Conservation (phyloP, 2,888 invertebrate species). For the Lumbricus terrestris region DNA sequence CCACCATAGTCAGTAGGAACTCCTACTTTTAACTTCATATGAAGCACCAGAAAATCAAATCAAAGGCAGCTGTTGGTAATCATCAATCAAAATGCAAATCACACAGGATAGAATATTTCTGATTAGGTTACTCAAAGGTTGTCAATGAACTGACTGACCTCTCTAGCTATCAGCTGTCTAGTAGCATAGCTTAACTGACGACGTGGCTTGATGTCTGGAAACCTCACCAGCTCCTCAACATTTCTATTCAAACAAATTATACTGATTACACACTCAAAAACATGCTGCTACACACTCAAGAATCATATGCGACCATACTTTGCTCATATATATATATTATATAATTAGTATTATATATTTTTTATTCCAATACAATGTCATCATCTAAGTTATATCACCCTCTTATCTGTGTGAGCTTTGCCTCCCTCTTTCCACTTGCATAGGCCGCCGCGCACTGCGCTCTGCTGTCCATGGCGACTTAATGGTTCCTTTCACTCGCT, state of each 20-base stretch:
- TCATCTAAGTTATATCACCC: too few relatives aligned
- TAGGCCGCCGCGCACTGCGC: too few relatives aligned
- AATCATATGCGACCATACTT: too few relatives aligned
- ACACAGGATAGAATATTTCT: neutral
- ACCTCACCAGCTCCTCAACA: conserved; percentile 69
- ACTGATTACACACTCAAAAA: neutral
- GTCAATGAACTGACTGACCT: conserved; percentile 58
- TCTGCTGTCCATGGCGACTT: too few relatives aligned
- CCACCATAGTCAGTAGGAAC: neutral
- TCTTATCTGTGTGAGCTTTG: too few relatives aligned
- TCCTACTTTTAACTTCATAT: neutral
- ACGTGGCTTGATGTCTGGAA: conserved; percentile 58
- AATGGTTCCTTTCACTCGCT: too few relatives aligned
- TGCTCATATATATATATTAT: too few relatives aligned
- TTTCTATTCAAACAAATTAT: conserved; percentile 61
- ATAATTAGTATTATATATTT: too few relatives aligned
- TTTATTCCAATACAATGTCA: too few relatives aligned
- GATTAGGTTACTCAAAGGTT: neutral
- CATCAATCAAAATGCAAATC: neutral
- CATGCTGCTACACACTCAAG: neutral
- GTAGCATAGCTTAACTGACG: conserved; percentile 68
- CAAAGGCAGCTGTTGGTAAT: neutral
- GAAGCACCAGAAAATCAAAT: neutral
- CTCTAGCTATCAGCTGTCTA: conserved; percentile 77
- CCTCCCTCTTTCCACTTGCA: too few relatives aligned